A percentile compares a stretch with the other conserved stretches of the same genome.
Conservation (phyloP, 2,113 vertebrate species). For the Caretta caretta region DNA sequence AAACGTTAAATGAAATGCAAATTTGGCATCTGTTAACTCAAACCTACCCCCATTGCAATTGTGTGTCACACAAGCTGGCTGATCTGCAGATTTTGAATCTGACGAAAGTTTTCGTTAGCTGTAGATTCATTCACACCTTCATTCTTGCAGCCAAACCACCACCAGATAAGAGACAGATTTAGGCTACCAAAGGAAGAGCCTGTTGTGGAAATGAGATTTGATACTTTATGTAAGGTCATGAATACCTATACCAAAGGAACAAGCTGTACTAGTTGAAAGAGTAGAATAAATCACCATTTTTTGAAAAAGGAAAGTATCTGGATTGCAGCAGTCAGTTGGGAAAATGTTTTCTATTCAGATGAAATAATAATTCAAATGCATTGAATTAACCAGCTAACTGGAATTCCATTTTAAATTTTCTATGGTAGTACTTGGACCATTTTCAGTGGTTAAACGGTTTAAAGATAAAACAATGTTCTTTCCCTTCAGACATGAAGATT, state of each 20-base stretch:
- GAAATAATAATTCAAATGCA: conserved; percentile 24
- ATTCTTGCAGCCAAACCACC: conserved; percentile 30
- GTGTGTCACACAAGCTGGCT: conserved; percentile 12
- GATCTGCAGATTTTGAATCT: conserved; percentile 33
- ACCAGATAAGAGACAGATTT: conserved; percentile 41
- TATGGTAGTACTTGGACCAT: not conserved
- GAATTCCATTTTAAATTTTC: not conserved
- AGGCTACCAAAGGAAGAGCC: conserved; percentile 26
- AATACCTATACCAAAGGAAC: not conserved
- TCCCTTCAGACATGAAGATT: not conserved
- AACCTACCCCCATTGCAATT: conserved; percentile 5
- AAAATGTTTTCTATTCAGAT: not conserved
- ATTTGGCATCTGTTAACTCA: conserved; percentile 65
- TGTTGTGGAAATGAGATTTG: conserved; percentile 30
- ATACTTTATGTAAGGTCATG: conserved; percentile 2
- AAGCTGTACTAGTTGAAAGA: not conserved
- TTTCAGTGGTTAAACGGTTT: not conserved
- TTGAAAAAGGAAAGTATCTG: not conserved
- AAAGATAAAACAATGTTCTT: not conserved
- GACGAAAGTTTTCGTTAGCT: conserved; percentile 37
- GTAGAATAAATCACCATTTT: not conserved
- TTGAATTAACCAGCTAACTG: not conserved
- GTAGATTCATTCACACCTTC: conserved; percentile 39
- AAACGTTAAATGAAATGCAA: conserved; percentile 68
- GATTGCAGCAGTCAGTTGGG: not conserved